Base-by-base conservation (phyloP, 2,797 vertebrate species). In the Coregonus suidteri region DNA sequence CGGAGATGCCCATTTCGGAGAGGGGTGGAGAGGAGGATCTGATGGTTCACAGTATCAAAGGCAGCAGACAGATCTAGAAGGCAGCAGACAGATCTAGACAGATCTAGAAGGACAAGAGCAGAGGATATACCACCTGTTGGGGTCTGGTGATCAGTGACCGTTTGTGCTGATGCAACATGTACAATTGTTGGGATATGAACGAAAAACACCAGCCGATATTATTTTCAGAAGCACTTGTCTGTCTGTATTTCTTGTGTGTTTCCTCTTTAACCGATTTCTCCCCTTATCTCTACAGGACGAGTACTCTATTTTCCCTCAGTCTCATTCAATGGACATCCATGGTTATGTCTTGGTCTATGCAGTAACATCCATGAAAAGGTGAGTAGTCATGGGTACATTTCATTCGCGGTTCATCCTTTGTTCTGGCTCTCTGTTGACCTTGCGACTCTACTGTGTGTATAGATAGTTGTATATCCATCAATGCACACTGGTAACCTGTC, bases 361-460 rank as follows among this genome's bases (percentile, higher is more conserved):
- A 0, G 94, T 96, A 84, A 96, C 94, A 18, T 97, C 96, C 78
- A 91, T 93, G 86, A 94, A 90, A 92, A 97, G 96, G 96, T 97
- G 84, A 84, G 88, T 77, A 35, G n/a, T 51, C 6, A 59, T 14
- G 1, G 3, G 18, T 64, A 30, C 59, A 25, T 64, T 9, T 64
- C 0, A 64, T 64, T 25, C 1, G 0, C 59, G 3, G 20, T 25
- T 25, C 59, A 20, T 64, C 13, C 16, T 34, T 34, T 34, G 31
- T 16, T 6, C 66, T 7, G 16, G 16, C 18, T 18, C 56, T 35
- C 0, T 62, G 14, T 0, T 62, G 14, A 85, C 79, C 79, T 47
- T 75, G 47, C 73, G 11, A 30, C 75, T 47, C 59, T 41, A 53
- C 9, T 56, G 9, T 70, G 13, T 78, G 20, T 71, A 37, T 59